Conservation (phyloP, 1,140 invertebrate genomes). For the Trichomalopsis sarcophagae region DNA sequence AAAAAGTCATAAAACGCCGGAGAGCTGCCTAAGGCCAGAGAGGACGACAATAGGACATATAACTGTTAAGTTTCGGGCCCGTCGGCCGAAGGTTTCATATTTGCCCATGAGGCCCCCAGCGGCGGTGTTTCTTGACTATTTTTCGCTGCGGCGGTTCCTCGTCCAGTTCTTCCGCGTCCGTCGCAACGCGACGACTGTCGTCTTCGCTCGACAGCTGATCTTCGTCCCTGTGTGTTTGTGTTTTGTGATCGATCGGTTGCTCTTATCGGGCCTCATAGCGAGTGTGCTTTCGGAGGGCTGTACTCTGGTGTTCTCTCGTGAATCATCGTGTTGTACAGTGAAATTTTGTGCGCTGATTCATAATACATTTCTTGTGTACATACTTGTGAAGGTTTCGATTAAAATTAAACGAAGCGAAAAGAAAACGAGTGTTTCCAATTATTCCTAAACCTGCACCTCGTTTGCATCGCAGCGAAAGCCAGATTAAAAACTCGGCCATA, state of each 20-base stretch:
- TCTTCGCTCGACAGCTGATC: background rate
- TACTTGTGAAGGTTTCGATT: background rate
- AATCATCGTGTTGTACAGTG: background rate
- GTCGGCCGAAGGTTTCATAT: constrained; percentile 14
- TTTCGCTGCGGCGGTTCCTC: constrained; percentile 2
- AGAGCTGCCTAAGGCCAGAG: constrained; percentile 46
- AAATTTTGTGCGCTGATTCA: background rate
- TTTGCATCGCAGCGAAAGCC: background rate
- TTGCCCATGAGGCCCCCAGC: background rate
- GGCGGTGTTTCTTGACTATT: constrained; percentile 1
- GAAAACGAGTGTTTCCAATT: background rate
- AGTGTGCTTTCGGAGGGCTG: background rate
- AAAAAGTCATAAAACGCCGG: constrained; percentile 67
- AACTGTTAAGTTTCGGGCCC: constrained; percentile 60
- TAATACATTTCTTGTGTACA: too few species aligned
- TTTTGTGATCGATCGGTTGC: background rate
- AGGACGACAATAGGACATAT: constrained; percentile 63
- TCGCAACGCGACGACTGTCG: constrained; percentile 42
- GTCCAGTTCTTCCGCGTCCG: constrained; percentile 59
- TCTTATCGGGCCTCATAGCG: background rate
- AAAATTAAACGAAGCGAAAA: background rate
- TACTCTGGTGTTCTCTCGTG: background rate
- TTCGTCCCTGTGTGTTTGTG: background rate
- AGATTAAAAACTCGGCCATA: constrained; percentile 32
- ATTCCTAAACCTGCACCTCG: constrained; percentile 10